Percentiles rank a stretch among this genome's conserved stretches.
Conservation (phyloP, 2,888 invertebrate species). For the Scaptomyza polygonia region DNA sequence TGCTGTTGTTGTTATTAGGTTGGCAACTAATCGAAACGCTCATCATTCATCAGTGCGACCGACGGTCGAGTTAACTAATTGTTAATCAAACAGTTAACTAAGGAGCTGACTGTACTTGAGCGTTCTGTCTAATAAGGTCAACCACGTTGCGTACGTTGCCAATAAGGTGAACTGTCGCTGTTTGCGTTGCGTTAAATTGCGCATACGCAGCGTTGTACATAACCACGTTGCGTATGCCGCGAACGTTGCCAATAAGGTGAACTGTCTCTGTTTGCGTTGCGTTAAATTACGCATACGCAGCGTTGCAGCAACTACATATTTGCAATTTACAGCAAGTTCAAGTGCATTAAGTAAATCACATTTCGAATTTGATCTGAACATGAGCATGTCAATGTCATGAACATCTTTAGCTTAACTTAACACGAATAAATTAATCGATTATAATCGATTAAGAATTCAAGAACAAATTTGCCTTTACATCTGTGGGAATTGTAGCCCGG, state of each 20-base stretch:
- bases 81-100: conserved; percentile 71
- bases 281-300: conserved; percentile 55
- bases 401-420: not conserved
- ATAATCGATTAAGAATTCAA: not conserved
- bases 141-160: conserved; percentile 73
- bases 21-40: conserved; percentile 20
- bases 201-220: conserved; percentile 55
- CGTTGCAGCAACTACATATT: no score
- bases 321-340: conserved; percentile 60
- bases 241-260: conserved; percentile 67
- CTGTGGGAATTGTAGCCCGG: not conserved
- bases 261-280: conserved; percentile 13
- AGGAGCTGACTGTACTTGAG: conserved; percentile 49
- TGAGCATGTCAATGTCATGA: conserved; percentile 57
- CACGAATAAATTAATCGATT: not conserved
- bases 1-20: not conserved
- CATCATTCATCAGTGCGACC: conserved; percentile 28
- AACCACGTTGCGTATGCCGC: conserved; percentile 71
- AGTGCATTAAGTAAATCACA: conserved; percentile 66
- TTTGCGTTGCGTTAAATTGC: conserved; percentile 32
- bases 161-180: conserved; percentile 45
- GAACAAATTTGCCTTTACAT: not conserved
- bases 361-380: conserved; percentile 44
- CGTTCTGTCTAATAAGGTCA: conserved; percentile 59
- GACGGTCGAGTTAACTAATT: conserved; percentile 59